Percentiles rank a stretch among this genome's conserved stretches.
Evolutionary conservation across 1,140 invertebrate species (phyloP).

Genomic region (Diploscapter pachys): DNA sequence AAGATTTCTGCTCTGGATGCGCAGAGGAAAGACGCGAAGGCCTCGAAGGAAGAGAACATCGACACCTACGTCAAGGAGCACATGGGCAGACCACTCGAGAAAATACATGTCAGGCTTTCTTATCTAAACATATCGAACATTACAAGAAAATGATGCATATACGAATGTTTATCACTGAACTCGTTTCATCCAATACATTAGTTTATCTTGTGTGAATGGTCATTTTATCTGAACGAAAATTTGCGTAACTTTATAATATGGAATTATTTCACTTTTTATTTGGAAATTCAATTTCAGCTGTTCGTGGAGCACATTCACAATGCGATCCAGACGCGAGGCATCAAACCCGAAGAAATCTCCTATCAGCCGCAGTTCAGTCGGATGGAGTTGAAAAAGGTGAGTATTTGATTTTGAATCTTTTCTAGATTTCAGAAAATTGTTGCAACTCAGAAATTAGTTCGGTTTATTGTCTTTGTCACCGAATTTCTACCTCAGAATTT

Average conservation of each 20-base stretch:
- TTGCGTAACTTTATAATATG: no score
- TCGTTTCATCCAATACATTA: slow-evolving; percentile 59
- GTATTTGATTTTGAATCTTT: no score
- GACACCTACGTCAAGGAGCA: slow-evolving; percentile 85
- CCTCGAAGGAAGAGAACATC: slow-evolving; percentile 83
- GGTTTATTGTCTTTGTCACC: no score
- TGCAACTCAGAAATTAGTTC: no score
- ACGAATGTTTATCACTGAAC: no score
- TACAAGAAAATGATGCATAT: no score
- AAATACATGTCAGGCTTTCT: slow-evolving; percentile 73
- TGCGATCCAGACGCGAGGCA: slow-evolving; percentile 70
- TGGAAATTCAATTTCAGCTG: no score
- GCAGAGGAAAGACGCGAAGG: slow-evolving; percentile 83
- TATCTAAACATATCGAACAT: no score
- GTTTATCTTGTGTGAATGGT: neutral
- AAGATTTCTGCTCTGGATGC: slow-evolving; percentile 85
- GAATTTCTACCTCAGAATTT: no score
- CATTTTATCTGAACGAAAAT: no score
- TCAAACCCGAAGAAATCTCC: slow-evolving; percentile 92
- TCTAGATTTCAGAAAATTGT: no score
- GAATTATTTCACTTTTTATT: no score
- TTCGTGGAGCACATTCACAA: neutral
- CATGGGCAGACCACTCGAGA: slow-evolving; percentile 90
- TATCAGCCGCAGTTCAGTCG: slow-evolving; percentile 96
- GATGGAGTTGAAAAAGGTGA: slow-evolving; percentile 86